These are phyloP conservation scores for Bettongia penicillata DNA, from an alignment of 2,113 vertebrate genomes.

Conservation along the genomic window DNA sequence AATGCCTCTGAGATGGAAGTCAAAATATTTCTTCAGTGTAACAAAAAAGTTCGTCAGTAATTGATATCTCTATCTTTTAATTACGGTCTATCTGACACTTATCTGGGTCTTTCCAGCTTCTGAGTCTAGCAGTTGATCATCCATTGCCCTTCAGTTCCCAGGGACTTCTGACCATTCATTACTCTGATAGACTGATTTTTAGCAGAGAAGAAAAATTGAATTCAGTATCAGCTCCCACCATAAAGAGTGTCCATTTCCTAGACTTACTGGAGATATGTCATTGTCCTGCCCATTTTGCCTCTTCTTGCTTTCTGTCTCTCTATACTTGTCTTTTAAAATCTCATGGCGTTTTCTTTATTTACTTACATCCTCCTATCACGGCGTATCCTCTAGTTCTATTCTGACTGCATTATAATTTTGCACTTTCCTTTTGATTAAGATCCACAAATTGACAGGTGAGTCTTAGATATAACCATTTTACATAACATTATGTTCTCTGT, in stretches of 20 bases:
- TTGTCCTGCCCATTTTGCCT: neutral
- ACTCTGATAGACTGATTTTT: neutral
- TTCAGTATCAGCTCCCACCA: neutral
- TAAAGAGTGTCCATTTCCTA: neutral
- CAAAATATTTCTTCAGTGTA: neutral
- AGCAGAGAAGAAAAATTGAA: neutral
- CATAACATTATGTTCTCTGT: neutral
- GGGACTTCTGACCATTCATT: neutral
- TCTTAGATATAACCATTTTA: neutral
- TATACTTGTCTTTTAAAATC: neutral
- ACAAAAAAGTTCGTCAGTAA: neutral
- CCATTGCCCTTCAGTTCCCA: neutral
- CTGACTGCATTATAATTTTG: neutral
- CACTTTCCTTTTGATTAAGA: no score
- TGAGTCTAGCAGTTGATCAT: neutral
- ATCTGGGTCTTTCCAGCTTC: neutral
- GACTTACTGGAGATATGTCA: neutral
- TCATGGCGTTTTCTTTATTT: neutral
- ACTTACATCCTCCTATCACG: neutral
- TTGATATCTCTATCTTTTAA: neutral
- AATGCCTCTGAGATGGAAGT: neutral
- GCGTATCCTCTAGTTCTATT: neutral
- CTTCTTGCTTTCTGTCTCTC: neutral
- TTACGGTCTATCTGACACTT: neutral
- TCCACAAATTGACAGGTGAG: neutral